Conservation (phyloP, 2,888 invertebrate species). For the Chrysopilus asiliformis region DNA sequence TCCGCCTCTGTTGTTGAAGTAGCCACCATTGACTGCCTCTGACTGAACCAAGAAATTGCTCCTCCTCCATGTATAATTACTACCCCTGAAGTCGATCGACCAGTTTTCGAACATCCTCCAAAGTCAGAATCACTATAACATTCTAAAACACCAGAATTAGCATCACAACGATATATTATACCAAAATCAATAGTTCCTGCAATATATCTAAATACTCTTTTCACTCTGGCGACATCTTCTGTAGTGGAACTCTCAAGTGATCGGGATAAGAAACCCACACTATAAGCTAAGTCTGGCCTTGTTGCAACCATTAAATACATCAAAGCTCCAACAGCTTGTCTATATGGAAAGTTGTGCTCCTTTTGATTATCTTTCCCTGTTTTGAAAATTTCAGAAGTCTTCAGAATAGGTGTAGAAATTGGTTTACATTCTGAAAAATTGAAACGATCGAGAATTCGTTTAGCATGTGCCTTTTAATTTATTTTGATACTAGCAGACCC, state of each 20-base stretch:
- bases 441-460: constrained; percentile 12
- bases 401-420: constrained; percentile 8
- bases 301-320: constrained; percentile 21
- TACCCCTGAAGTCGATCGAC: constrained; percentile 22
- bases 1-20: constrained; percentile 19
- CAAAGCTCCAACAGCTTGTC: constrained; percentile 19
- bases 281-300: constrained; percentile 21
- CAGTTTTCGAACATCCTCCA: constrained; percentile 21
- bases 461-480: constrained; percentile 9
- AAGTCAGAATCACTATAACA: constrained; percentile 27
- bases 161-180: constrained; percentile 14
- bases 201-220: constrained; percentile 23
- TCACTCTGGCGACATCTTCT: constrained; percentile 19
- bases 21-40: constrained; percentile 18
- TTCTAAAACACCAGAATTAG: constrained; percentile 10
- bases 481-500: no score
- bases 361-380: constrained; percentile 5
- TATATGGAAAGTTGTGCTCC: constrained; percentile 4
- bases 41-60: constrained; percentile 16
- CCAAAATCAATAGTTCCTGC: constrained; percentile 18
- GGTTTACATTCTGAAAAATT: constrained; percentile 11
- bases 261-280: constrained; percentile 18
- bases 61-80: constrained; percentile 16
- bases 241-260: constrained; percentile 18
- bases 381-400: constrained; percentile 2